Base-by-base conservation (phyloP, 1,140 invertebrate genomes). In the Epicauta chinensis region DNA sequence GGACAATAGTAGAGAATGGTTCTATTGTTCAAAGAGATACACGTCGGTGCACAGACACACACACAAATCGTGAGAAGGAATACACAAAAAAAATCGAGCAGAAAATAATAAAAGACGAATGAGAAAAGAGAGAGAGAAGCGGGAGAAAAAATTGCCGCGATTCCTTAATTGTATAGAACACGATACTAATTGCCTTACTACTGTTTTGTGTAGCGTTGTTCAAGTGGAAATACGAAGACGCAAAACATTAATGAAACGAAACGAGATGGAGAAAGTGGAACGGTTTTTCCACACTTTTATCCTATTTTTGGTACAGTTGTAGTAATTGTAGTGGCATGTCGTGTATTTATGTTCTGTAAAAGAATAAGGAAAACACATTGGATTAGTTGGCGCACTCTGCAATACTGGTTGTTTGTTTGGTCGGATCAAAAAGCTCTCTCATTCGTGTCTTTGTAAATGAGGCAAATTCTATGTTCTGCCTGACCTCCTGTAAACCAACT, bases 131-230 rank as follows among this genome's bases (percentile, higher is more conserved):
- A 12, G 11, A 10, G 17, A 29, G 51, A 39, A 53, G 42, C 15
- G 35, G 53, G 57, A 55, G 35, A 51, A 53, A 59, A 51, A 56
- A 54, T 23, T 23, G 36, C 55, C 39, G 43, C 37, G 51, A 56
- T 56, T 61, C 57, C 62, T 60, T 68, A 68, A 68, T 67, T 68
- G 65, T 66, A 65, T 53, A 65, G 62, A 68, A 68, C 61, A 66
- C 56, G 64, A 65, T 66, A 68, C 66, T 67, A 68, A 68, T 68
- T 68, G 66, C 62, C 65, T 65, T 61, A 56, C 58, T 68, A 57
- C 54, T 60, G 66, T 67, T 67, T 66, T 66, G 64, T 67, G 58
- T 47, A 59, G 35, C 48, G 53, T 51, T 62, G 58, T 62, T 58
- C 65, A 61, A 68, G 62, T 64, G 65, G 64, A 68, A 67, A 56